Evolutionary conservation across 2,113 vertebrate genomes (phyloP), one percentile per base, ranked within the genome.

Genomic region (Mustela nigripes): DNA sequence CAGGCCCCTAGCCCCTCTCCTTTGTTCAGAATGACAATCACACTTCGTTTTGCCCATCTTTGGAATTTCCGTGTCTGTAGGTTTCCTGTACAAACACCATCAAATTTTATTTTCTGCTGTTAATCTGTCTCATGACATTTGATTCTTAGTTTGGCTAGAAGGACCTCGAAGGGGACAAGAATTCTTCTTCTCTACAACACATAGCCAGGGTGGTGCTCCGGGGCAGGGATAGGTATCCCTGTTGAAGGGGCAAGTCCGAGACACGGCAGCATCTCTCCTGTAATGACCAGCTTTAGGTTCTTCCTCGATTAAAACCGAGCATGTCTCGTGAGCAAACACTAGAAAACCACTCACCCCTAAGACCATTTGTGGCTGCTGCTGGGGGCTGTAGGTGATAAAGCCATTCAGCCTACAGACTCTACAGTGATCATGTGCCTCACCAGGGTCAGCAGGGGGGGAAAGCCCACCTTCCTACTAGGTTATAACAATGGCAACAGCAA

Each of bases 131-230:
- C 7, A 2, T 48, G 74, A 76, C 42, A 31, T 48, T 76, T 31
- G 74, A 48, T 31, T 15, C 26, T 48, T 76, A 76, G 26, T 48
- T 42, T 76, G 42, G 42, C 74, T 48, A 48, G 24, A 76, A 76
- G 42, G 73, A 76, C 26, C 74, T 48, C 16, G 42, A 28, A 76
- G 74, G 74, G 26, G 26, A 48, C 42, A 18, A 8, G 26, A 16
- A 31, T 9, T 48, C 74, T 31, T 28, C 14, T 28, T 28, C 39
- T 45, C 42, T 42, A 76, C 15, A 28, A 28, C 3, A 19, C 33
- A 8, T 15, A 3, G 1, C 56, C 31, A 8, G 14, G 4, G 4
- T 10, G 22, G 63, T 26, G 31, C n/a, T 56, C 0, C 0, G 33
- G 74, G 74, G 45, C 28, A 36, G 73, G 65, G 31, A 39, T 39